Evolutionary conservation across 2,888 invertebrate species (phyloP).

Genomic region (Prosopocoilus inquinatus): DNA sequence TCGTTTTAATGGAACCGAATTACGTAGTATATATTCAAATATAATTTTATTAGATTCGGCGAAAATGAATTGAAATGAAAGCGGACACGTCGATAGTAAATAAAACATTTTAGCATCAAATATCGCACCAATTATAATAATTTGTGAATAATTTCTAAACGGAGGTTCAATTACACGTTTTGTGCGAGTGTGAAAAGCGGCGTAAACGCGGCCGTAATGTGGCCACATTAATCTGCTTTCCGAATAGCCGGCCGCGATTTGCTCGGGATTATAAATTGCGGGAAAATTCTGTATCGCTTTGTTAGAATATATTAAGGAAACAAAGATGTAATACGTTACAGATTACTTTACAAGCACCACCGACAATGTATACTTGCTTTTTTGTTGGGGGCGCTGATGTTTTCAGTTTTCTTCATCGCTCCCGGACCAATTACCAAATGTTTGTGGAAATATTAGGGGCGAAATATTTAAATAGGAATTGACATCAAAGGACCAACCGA

Average conservation of each 20-base stretch:
- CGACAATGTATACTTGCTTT: too few species aligned
- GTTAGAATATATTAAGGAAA: constrained; percentile 4
- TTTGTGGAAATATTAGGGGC: too few species aligned
- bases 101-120: constrained; percentile 21
- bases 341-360: too few species aligned
- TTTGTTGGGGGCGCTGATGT: too few species aligned
- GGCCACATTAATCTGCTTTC: constrained; percentile 33
- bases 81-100: constrained; percentile 16
- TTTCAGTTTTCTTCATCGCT: too few species aligned
- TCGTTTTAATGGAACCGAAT: constrained; percentile 2
- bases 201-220: constrained; percentile 30
- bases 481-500: constrained; percentile 7
- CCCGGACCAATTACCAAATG: too few species aligned
- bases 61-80: constrained; percentile 7
- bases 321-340: background rate
- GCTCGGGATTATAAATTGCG: constrained; percentile 26
- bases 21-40: constrained; percentile 5
- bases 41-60: constrained; percentile 8
- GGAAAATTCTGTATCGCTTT: background rate
- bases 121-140: constrained; percentile 22
- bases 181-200: constrained; percentile 30
- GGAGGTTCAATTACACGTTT: constrained; percentile 28
- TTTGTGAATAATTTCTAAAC: constrained; percentile 27
- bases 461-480: constrained; percentile 3
- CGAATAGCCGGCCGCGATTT: constrained; percentile 29